phyloP scores from a whole-genome alignment of 2,888 invertebrate species.

The Kryphioiulus occultus region DNA sequence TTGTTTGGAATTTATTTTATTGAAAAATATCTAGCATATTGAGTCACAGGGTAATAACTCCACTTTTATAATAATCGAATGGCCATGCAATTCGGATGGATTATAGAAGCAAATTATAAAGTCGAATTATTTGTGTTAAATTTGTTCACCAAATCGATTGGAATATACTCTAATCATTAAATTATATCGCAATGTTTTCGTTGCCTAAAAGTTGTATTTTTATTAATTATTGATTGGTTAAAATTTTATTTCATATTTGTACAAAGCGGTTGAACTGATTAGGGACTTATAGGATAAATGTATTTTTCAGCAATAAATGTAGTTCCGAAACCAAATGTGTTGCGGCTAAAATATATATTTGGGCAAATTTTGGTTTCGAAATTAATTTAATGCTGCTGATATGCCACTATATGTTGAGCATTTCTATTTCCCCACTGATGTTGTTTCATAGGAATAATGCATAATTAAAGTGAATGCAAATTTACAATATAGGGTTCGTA shows the following conservation, averaged over 20 bases:
- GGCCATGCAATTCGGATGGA: neutral
- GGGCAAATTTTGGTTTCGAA: neutral
- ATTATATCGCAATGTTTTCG: slow-evolving; percentile 3
- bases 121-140: neutral
- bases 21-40: no score
- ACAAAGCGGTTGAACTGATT: neutral
- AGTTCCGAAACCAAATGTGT: neutral
- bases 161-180: neutral
- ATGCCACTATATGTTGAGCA: neutral
- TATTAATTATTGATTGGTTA: neutral
- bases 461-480: neutral
- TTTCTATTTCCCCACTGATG: neutral
- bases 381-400: neutral
- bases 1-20: no score
- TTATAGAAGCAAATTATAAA: neutral
- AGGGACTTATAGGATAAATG: neutral
- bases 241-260: neutral
- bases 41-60: neutral
- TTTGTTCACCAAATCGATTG: neutral
- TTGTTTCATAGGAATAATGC: neutral
- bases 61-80: neutral
- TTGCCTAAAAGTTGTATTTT: slow-evolving; percentile 12
- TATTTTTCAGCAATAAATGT: neutral
- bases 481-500: neutral
- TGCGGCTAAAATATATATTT: neutral